Conservation (phyloP, 2,113 vertebrate genomes). For the Corythornis madagascariensis region DNA sequence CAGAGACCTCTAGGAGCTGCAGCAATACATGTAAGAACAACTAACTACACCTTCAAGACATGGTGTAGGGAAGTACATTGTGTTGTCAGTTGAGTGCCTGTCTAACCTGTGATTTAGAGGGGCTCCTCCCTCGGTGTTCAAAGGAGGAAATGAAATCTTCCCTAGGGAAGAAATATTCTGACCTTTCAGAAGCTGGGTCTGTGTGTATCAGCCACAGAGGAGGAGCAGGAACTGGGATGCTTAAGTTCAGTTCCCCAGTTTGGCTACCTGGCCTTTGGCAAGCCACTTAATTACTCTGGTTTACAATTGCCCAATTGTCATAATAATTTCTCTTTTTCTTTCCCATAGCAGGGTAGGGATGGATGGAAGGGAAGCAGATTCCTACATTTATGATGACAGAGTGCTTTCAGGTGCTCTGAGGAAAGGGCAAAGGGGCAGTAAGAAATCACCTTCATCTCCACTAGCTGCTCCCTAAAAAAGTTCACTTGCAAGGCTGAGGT, state of each 20-base stretch:
- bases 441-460: not conserved
- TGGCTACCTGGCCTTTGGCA: slow-evolving; percentile 43
- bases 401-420: not conserved
- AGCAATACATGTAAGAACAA: slow-evolving; percentile 56
- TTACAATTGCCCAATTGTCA: slow-evolving; percentile 43
- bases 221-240: not conserved
- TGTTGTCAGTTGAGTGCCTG: slow-evolving; percentile 35
- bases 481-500: not conserved
- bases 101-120: slow-evolving; percentile 65
- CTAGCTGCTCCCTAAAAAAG: not conserved
- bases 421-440: slow-evolving; percentile 32
- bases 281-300: slow-evolving; percentile 46
- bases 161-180: slow-evolving; percentile 50
- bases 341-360: slow-evolving; percentile 47
- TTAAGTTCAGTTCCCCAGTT: slow-evolving; percentile 2
- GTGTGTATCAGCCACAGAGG: not conserved
- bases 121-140: slow-evolving; percentile 48
- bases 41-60: slow-evolving; percentile 62
- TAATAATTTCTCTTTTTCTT: slow-evolving; percentile 28
- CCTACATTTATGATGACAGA: slow-evolving; percentile 23
- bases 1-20: slow-evolving; percentile 43
- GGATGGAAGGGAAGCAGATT: slow-evolving; percentile 40
- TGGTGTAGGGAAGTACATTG: slow-evolving; percentile 27
- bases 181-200: slow-evolving; percentile 1
- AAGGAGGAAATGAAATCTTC: slow-evolving; percentile 63